A percentile compares a stretch with the other conserved stretches of the same genome.
phyloP scores from a whole-genome alignment of 2,888 invertebrate species.

The Campoplex nolae region DNA sequence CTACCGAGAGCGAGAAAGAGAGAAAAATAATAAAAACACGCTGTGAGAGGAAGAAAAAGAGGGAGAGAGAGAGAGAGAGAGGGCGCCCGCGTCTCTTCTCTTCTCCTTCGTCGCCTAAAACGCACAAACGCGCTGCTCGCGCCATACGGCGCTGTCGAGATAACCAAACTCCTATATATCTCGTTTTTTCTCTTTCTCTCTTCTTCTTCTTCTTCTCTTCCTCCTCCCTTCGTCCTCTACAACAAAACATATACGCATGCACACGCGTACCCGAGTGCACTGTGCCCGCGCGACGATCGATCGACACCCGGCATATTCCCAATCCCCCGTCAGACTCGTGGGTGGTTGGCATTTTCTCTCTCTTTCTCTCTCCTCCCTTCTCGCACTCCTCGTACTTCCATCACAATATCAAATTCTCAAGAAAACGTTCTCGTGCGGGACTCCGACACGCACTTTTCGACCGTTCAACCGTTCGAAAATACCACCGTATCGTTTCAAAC shows the following conservation, averaged over 20 bases:
- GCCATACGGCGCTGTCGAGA: conserved; percentile 60
- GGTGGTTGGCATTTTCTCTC: conserved; percentile 67
- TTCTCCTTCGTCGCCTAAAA: conserved; percentile 45
- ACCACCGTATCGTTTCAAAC: not conserved
- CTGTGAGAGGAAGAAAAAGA: not conserved
- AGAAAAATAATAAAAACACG: conserved; percentile 22
- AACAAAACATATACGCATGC: conserved; percentile 43
- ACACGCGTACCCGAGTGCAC: conserved; percentile 13
- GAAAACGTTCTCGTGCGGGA: not conserved
- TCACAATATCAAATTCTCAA: not conserved
- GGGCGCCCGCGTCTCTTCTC: conserved; percentile 21
- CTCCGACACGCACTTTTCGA: not conserved
- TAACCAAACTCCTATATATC: conserved; percentile 54
- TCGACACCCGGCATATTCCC: conserved; percentile 57
- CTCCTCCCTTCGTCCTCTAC: conserved; percentile 42
- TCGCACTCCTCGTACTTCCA: conserved; percentile 9
- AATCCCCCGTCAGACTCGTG: conserved; percentile 49
- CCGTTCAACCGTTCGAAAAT: not conserved
- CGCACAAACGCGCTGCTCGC: conserved; percentile 31
- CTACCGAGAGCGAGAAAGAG: conserved; percentile 31
- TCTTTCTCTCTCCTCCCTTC: conserved; percentile 52
- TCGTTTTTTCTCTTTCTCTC: conserved; percentile 5
- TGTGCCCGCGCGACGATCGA: conserved; percentile 60
- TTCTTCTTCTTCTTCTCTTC: conserved; percentile 12
- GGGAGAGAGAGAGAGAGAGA: conserved; percentile 4